phyloP scores from a whole-genome alignment of 2,113 vertebrate genomes.

The Daubentonia madagascariensis region DNA sequence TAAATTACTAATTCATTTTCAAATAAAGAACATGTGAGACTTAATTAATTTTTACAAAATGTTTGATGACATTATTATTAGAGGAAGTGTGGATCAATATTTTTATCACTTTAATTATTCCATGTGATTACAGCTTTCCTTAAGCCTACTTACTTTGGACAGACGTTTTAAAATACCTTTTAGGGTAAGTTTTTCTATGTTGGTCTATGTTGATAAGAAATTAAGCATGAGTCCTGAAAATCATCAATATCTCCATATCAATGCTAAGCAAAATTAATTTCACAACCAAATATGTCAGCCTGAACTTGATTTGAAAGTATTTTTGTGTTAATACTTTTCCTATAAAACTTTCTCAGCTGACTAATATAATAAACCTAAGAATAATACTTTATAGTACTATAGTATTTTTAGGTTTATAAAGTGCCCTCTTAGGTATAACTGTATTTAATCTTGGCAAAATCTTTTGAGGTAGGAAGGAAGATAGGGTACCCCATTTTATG shows the following conservation, averaged over 20 bases:
- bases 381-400: not conserved
- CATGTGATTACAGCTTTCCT: slow-evolving; percentile 5
- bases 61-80: slow-evolving; percentile 53
- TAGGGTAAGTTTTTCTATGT: not conserved
- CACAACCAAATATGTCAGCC: not conserved
- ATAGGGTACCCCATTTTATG: not conserved
- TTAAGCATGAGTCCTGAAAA: not conserved
- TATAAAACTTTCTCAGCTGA: not conserved
- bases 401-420: not conserved
- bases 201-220: not conserved
- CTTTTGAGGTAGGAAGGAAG: not conserved
- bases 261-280: not conserved
- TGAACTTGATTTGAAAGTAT: not conserved
- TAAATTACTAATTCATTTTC: slow-evolving; percentile 65
- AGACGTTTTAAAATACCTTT: slow-evolving; percentile 29
- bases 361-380: not conserved
- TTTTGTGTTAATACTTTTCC: not conserved
- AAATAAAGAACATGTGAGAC: slow-evolving; percentile 47
- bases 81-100: slow-evolving; percentile 60
- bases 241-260: not conserved
- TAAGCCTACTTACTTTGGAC: not conserved
- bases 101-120: slow-evolving; percentile 58
- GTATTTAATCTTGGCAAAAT: not conserved
- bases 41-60: slow-evolving; percentile 72
- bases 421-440: not conserved